A percentile compares a stretch with the other conserved stretches of the same genome.
These are phyloP conservation scores for Meleagris gallopavo DNA, from an alignment of 2,113 vertebrate species.

Conservation along the genomic window DNA sequence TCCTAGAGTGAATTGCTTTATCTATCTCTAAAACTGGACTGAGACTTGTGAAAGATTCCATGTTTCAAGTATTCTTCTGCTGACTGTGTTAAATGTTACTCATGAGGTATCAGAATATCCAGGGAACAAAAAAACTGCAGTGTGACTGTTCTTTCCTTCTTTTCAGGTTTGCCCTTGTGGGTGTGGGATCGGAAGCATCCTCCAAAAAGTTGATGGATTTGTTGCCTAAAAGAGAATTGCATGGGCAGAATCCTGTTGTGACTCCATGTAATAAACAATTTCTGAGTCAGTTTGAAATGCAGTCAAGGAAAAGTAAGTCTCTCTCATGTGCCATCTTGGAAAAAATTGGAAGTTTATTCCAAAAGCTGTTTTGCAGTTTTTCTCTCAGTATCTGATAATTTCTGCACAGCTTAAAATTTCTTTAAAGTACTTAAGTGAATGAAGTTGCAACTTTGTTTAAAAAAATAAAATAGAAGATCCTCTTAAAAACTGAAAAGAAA, in stretches of 20 bases:
- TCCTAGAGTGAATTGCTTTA: background rate
- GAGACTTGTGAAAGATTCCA: background rate
- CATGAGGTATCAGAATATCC: background rate
- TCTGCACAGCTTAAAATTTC: background rate
- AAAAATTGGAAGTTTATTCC: background rate
- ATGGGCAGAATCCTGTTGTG: conserved; percentile 97
- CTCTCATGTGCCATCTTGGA: background rate
- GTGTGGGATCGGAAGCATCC: conserved; percentile 95
- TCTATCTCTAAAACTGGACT: background rate
- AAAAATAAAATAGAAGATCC: background rate
- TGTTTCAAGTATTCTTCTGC: background rate
- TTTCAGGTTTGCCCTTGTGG: conserved; percentile 95
- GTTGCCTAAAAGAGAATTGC: conserved; percentile 95
- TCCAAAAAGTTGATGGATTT: conserved; percentile 97
- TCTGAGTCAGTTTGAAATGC: conserved; percentile 99
- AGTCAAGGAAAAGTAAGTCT: conserved; percentile 97
- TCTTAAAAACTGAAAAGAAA: background rate
- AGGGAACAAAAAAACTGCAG: background rate
- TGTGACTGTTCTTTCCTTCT: background rate
- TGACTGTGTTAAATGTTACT: background rate
- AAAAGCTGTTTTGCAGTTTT: background rate
- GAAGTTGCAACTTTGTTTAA: background rate
- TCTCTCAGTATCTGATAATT: background rate
- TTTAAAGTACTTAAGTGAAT: background rate
- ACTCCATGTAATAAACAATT: conserved; percentile 99